These are phyloP conservation scores for Zosterops borbonicus DNA, from an alignment of 2,113 vertebrate species.

Conservation along the genomic window DNA sequence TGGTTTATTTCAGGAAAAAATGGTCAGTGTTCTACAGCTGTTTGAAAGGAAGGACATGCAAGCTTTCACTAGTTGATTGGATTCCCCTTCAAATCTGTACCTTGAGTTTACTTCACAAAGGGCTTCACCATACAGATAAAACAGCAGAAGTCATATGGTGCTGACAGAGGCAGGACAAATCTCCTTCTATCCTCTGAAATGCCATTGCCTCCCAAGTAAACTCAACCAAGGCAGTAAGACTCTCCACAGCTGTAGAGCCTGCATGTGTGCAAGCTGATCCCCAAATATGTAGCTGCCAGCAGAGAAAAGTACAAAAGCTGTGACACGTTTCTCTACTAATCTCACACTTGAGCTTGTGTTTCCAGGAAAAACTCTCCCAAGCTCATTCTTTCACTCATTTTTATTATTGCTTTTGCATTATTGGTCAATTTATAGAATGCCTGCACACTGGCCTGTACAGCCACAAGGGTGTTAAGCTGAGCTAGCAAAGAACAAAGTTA, in stretches of 20 bases:
- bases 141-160: not conserved
- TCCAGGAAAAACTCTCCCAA: not conserved
- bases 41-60: not conserved
- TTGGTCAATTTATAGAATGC: not conserved
- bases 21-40: not conserved
- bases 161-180: not conserved
- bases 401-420: not conserved
- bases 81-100: not conserved
- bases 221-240: not conserved
- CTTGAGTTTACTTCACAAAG: not conserved
- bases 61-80: not conserved
- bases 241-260: not conserved
- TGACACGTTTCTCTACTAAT: not conserved
- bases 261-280: not conserved
- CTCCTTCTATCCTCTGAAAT: not conserved
- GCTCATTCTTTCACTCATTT: not conserved
- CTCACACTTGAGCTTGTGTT: not conserved
- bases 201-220: not conserved
- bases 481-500: not conserved
- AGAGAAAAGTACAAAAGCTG: not conserved
- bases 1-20: not conserved
- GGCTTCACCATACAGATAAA: not conserved
- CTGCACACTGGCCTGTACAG: not conserved
- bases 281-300: not conserved
- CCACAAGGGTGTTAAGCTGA: not conserved